Conservation (phyloP, 2,797 vertebrate species). For the Eulemur rubriventer region DNA sequence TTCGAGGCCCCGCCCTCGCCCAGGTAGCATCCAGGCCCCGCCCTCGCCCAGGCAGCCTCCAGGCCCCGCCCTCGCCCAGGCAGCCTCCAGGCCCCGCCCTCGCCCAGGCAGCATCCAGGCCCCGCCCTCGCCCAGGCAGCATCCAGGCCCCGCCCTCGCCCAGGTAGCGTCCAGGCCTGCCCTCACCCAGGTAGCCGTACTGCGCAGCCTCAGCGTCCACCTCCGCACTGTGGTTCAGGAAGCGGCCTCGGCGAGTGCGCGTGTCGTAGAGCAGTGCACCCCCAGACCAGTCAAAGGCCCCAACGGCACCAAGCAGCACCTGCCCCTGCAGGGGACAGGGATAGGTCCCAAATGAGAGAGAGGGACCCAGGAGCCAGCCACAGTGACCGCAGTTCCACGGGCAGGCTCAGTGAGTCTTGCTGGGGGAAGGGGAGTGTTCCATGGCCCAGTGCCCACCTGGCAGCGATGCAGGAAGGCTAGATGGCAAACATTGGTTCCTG, state of each 20-base stretch:
- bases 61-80: background rate
- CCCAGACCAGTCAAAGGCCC: conserved; percentile 90
- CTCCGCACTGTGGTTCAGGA: conserved; percentile 84
- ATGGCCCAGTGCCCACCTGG: background rate
- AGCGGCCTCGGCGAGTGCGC: conserved; percentile 30
- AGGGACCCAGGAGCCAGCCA: background rate
- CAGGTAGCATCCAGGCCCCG: background rate
- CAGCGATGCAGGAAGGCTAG: background rate
- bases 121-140: background rate
- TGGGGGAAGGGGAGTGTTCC: background rate
- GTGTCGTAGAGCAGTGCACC: conserved; percentile 83
- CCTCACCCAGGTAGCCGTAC: conserved; percentile 88
- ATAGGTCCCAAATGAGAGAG: background rate
- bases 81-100: fast-evolving
- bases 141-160: background rate
- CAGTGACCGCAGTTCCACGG: fast-evolving
- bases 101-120: fast-evolving
- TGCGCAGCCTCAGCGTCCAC: conserved; percentile 36
- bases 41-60: background rate
- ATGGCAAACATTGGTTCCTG: background rate
- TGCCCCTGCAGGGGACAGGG: conserved; percentile 75
- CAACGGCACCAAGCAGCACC: conserved; percentile 87
- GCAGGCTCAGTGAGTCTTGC: background rate
- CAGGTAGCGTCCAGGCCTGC: background rate
- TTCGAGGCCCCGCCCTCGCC: fast-evolving